Conservation (phyloP, 2,113 vertebrate genomes). For the Chascanopsetta lugubris region DNA sequence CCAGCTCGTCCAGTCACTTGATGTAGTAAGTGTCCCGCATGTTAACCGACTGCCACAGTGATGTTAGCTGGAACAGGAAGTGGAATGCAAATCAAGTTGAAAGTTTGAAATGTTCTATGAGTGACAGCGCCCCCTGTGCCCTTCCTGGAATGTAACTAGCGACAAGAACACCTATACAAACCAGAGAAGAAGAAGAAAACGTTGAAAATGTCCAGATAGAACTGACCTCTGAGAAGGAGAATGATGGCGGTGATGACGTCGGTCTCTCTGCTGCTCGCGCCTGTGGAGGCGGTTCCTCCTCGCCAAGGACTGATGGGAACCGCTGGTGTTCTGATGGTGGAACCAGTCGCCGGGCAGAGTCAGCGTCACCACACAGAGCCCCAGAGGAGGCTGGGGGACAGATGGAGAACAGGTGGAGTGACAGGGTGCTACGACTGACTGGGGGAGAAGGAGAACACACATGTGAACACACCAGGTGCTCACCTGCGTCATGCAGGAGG, state of each 20-base stretch:
- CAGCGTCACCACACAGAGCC: constrained; percentile 72
- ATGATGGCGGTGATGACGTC: background rate
- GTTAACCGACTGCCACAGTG: too few relatives aligned
- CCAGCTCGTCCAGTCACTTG: too few relatives aligned
- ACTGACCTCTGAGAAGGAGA: too few relatives aligned
- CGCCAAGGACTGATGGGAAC: constrained; percentile 25
- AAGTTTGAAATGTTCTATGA: too few relatives aligned
- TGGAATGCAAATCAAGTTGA: too few relatives aligned
- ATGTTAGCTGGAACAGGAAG: too few relatives aligned
- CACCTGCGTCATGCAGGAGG: constrained; percentile 75
- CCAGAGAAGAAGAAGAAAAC: too few relatives aligned
- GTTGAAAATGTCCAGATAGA: too few relatives aligned
- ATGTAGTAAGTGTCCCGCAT: too few relatives aligned
- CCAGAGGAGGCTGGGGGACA: constrained; percentile 68
- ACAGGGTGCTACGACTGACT: background rate
- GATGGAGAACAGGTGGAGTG: background rate
- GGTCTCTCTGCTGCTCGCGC: constrained; percentile 9
- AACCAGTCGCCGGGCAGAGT: constrained; percentile 72
- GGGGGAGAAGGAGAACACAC: background rate
- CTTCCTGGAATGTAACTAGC: too few relatives aligned
- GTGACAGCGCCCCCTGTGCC: too few relatives aligned
- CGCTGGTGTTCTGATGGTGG: constrained; percentile 11
- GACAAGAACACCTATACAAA: too few relatives aligned
- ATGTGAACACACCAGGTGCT: background rate
- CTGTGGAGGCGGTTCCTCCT: constrained; percentile 32